Evolutionary conservation across 1,140 invertebrate genomes (phyloP).

Genomic region (Paraescarpia echinospica): DNA sequence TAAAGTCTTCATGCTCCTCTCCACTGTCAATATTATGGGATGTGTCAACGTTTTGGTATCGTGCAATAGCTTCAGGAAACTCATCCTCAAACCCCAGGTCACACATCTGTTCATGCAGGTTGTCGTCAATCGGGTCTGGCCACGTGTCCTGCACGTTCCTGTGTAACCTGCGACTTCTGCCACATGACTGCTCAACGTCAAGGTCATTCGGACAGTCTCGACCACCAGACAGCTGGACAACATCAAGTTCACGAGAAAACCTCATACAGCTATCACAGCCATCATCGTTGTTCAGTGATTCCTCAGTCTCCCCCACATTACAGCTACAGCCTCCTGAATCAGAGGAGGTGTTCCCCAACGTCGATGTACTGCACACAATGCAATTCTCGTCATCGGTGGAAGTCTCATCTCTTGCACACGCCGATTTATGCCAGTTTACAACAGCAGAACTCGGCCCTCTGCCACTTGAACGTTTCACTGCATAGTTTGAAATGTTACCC

Average conservation of each 20-base stretch:
- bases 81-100: not conserved
- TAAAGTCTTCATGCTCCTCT: constrained; percentile 6
- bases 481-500: not conserved
- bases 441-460: not conserved
- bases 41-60: not conserved
- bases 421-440: not conserved
- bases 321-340: not conserved
- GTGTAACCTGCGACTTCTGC: not conserved
- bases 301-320: not conserved
- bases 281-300: not conserved
- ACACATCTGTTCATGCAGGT: not conserved
- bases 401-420: not conserved
- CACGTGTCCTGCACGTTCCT: not conserved
- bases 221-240: not conserved
- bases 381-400: not conserved
- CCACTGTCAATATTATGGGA: not conserved
- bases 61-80: not conserved
- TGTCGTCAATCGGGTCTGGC: not conserved
- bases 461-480: not conserved
- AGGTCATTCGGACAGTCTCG: not conserved
- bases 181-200: not conserved
- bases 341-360: not conserved
- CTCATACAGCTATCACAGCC: not conserved
- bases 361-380: not conserved
- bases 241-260: not conserved